These are phyloP conservation scores for Hylyphantes graminicola DNA, from an alignment of 1,140 invertebrate species.

Conservation along the genomic window DNA sequence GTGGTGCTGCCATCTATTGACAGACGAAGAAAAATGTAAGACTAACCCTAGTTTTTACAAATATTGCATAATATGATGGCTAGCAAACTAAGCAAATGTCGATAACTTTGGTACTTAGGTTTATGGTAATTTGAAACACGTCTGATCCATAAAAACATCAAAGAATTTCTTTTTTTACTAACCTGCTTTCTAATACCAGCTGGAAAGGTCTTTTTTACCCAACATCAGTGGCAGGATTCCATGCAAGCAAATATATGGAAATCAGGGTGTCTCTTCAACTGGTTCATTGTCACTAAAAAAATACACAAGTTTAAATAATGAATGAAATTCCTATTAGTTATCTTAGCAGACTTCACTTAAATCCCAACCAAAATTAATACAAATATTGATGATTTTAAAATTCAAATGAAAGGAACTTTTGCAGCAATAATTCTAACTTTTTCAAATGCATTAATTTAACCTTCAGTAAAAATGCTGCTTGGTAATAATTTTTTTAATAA, in stretches of 20 bases:
- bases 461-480: too few relatives aligned
- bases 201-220: constrained; percentile 96
- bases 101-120: too few relatives aligned
- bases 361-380: neutral
- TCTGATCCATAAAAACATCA: too few relatives aligned
- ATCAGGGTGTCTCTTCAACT: constrained; percentile 83
- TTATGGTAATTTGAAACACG: too few relatives aligned
- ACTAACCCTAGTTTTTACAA: too few relatives aligned
- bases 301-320: constrained; percentile 28
- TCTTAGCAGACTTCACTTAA: neutral
- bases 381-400: neutral
- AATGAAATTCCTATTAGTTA: neutral
- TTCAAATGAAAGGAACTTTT: neutral
- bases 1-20: too few relatives aligned
- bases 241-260: constrained; percentile 99
- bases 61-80: too few relatives aligned
- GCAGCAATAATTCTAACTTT: neutral
- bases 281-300: constrained; percentile 71
- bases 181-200: constrained; percentile 91
- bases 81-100: too few relatives aligned
- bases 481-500: too few relatives aligned
- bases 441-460: too few relatives aligned
- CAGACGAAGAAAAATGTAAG: too few relatives aligned
- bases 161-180: neutral
- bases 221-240: constrained; percentile 99